A percentile compares a stretch with the other conserved stretches of the same genome.
phyloP scores from a whole-genome alignment of 1,140 invertebrate genomes.

The Latrodectus geometricus region DNA sequence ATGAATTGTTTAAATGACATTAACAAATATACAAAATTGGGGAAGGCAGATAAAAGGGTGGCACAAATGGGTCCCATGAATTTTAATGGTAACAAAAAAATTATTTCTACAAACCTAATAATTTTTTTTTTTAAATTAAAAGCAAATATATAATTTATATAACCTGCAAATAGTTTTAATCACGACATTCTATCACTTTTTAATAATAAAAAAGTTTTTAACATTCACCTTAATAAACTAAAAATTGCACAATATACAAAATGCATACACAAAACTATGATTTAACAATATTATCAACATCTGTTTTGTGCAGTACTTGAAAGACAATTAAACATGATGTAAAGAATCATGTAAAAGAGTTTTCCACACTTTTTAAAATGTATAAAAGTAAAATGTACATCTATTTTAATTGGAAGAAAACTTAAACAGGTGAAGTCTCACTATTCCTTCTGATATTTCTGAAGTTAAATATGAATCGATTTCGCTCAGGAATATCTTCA shows the following conservation, averaged over 20 bases:
- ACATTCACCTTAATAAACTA: neutral
- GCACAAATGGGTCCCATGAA: neutral
- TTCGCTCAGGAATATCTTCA: conserved; percentile 47
- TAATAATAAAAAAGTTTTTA: neutral
- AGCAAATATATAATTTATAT: neutral
- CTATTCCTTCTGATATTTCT: conserved; percentile 50
- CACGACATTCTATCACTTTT: neutral
- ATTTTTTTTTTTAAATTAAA: neutral
- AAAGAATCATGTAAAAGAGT: conserved; percentile 52
- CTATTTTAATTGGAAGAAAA: neutral
- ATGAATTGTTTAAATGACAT: too few relatives aligned
- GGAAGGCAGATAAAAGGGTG: neutral
- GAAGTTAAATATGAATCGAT: conserved; percentile 49
- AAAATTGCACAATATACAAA: neutral
- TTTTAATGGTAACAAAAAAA: neutral
- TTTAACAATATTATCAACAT: neutral
- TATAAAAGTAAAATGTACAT: conserved; percentile 40
- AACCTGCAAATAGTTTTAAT: neutral
- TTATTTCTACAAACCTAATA: neutral
- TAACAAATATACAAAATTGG: neutral
- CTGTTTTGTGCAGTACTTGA: conserved; percentile 12
- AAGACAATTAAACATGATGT: conserved; percentile 58
- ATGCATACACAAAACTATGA: neutral
- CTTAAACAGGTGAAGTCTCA: conserved; percentile 60
- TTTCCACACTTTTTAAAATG: neutral